These are phyloP conservation scores for Acanthacorydalis orientalis DNA, from an alignment of 2,888 invertebrate genomes.

Conservation along the genomic window DNA sequence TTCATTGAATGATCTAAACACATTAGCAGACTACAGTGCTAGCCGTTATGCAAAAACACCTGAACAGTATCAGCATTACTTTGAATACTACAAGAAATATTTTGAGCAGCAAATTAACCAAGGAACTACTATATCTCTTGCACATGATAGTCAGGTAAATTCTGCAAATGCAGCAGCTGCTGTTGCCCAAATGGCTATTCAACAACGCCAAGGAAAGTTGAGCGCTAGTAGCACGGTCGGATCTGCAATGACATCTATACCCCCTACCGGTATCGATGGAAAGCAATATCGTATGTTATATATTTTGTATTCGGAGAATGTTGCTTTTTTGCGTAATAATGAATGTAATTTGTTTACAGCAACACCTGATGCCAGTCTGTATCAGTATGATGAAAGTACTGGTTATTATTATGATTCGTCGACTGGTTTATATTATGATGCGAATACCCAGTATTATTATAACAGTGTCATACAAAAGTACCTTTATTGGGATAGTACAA, in stretches of 20 bases:
- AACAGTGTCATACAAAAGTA: conserved; percentile 82
- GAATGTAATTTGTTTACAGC: conserved; percentile 22
- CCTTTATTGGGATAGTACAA: conserved; percentile 83
- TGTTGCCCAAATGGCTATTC: conserved; percentile 75
- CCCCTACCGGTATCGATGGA: conserved; percentile 44
- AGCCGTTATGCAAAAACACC: conserved; percentile 54
- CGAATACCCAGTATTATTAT: conserved; percentile 90
- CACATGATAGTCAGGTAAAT: conserved; percentile 43
- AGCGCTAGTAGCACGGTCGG: conserved; percentile 22
- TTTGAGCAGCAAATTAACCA: conserved; percentile 45
- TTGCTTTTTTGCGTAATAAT: conserved; percentile 1
- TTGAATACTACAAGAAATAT: conserved; percentile 57
- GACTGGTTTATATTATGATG: conserved; percentile 92
- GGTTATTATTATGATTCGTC: conserved; percentile 91
- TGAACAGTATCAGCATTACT: conserved; percentile 50
- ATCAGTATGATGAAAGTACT: conserved; percentile 85
- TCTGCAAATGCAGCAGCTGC: conserved; percentile 74
- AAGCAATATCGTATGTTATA: conserved; percentile 40
- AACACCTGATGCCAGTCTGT: conserved; percentile 78
- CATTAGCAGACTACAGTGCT: conserved; percentile 60
- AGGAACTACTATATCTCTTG: conserved; percentile 31
- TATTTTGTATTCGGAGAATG: neutral
- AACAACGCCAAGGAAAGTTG: conserved; percentile 35
- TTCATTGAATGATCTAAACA: conserved; percentile 49
- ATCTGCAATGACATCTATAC: conserved; percentile 28